These are phyloP conservation scores for Oncorhynchus kisutch DNA, from an alignment of 2,113 vertebrate genomes.

Conservation along the genomic window DNA sequence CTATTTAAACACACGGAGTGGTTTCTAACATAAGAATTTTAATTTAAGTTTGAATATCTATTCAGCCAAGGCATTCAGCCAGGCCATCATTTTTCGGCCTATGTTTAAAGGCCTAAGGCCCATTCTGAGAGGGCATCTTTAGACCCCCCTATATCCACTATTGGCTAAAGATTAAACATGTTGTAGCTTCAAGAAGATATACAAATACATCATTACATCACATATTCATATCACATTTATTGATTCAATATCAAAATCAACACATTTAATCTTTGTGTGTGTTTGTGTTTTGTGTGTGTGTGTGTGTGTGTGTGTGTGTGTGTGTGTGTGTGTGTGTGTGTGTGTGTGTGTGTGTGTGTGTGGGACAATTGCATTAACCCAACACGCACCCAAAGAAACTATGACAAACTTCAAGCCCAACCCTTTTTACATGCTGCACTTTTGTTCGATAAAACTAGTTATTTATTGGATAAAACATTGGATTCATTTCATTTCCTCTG, in stretches of 20 bases:
- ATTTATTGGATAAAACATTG: no score
- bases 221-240: neutral
- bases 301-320: neutral
- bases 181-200: neutral
- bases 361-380: neutral
- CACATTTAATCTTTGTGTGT: neutral
- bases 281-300: neutral
- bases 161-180: neutral
- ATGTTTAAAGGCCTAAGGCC: neutral
- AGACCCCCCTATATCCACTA: neutral
- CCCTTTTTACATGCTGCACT: no score
- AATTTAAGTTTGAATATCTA: constrained; percentile 1
- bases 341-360: no score
- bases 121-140: neutral
- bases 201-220: neutral
- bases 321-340: neutral
- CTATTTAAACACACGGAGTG: constrained; percentile 31
- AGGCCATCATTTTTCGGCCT: neutral
- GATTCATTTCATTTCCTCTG: no score
- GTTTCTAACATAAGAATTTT: neutral
- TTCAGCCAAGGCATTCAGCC: neutral
- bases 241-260: no score
- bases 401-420: no score
- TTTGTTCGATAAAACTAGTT: neutral
- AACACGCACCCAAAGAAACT: neutral